Percentiles rank a stretch among this genome's conserved stretches.
Conservation (phyloP, 2,113 vertebrate genomes). For the Cnemophilus loriae region DNA sequence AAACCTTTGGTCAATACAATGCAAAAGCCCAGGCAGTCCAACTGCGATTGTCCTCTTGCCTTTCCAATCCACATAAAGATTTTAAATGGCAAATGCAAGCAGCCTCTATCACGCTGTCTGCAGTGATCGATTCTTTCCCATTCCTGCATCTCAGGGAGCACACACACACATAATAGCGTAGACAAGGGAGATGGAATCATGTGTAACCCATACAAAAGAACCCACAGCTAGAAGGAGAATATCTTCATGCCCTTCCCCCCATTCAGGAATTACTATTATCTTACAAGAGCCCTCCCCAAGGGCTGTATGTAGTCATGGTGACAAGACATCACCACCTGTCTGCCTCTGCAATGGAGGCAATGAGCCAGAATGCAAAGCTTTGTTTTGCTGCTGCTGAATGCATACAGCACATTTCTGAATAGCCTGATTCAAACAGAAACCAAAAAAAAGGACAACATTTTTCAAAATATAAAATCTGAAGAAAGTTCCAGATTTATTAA, state of each 20-base stretch:
- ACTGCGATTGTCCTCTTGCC: background rate
- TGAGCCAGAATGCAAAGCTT: conserved; percentile 14
- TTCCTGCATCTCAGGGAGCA: background rate
- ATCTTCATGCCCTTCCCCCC: background rate
- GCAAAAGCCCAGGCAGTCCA: background rate
- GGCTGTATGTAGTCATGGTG: conserved; percentile 71
- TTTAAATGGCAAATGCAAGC: background rate
- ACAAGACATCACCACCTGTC: conserved; percentile 67
- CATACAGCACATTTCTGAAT: background rate
- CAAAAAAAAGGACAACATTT: background rate
- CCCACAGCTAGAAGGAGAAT: background rate
- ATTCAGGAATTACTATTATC: conserved; percentile 33
- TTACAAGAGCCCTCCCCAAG: conserved; percentile 51
- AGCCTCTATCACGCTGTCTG: background rate
- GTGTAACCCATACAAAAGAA: background rate
- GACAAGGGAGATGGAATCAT: background rate
- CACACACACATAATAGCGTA: background rate
- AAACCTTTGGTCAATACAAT: background rate
- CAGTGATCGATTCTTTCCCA: background rate
- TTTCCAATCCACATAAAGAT: background rate
- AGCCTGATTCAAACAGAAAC: background rate
- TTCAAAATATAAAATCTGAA: background rate
- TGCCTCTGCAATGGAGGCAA: conserved; percentile 37
- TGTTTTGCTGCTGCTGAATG: conserved; percentile 11
- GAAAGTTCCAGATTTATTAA: background rate